Evolutionary conservation across 2,113 vertebrate genomes (phyloP).

Genomic region (Tragelaphus scriptus): DNA sequence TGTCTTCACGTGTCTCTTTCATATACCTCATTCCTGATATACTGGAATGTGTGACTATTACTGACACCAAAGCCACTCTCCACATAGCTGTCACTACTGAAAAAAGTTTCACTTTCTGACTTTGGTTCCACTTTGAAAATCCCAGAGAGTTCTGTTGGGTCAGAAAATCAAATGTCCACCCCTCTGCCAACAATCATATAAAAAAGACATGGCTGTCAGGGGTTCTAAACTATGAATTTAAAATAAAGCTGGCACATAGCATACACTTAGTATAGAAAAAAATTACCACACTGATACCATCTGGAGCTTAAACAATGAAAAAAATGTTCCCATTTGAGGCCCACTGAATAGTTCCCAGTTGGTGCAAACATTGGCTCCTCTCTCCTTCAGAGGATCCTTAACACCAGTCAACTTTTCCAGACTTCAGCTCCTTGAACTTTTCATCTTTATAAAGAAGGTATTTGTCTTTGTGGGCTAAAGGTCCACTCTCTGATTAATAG

Average conservation of each 20-base stretch:
- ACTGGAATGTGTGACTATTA: accelerated
- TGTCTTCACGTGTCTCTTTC: background rate
- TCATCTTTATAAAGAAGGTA: background rate
- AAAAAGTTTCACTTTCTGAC: background rate
- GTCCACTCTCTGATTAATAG: conserved; percentile 18
- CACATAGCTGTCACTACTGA: accelerated
- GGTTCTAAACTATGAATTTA: background rate
- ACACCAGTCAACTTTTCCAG: background rate
- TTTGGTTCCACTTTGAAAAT: background rate
- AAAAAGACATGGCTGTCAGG: background rate
- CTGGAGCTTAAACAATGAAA: background rate
- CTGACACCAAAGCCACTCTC: background rate
- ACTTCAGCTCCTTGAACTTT: background rate
- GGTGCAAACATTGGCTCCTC: background rate
- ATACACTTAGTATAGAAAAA: background rate
- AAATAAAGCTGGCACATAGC: background rate
- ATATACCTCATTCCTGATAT: background rate
- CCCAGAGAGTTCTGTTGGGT: background rate
- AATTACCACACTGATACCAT: background rate
- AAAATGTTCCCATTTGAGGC: background rate
- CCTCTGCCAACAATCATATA: background rate
- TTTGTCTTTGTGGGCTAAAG: background rate
- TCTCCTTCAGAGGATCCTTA: background rate
- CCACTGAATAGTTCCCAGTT: background rate
- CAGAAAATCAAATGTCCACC: background rate